These are phyloP conservation scores for Psittacara wagleri DNA, from an alignment of 2,113 vertebrate species.

Conservation along the genomic window DNA sequence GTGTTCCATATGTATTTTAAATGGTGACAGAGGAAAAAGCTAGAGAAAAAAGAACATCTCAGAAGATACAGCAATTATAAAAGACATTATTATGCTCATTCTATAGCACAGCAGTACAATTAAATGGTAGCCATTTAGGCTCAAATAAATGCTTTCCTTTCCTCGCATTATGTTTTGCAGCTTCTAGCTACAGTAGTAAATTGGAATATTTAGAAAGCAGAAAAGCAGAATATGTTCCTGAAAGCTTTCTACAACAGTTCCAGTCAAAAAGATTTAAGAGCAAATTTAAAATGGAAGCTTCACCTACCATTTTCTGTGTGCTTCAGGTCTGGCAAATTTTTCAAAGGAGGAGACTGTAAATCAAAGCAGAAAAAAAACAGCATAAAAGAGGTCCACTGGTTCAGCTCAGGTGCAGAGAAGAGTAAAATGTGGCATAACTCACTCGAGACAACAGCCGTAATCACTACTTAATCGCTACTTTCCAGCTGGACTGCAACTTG, in stretches of 20 bases:
- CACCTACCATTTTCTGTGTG: conserved; percentile 71
- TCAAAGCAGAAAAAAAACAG: background rate
- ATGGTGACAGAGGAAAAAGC: background rate
- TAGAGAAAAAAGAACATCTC: background rate
- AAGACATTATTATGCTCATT: background rate
- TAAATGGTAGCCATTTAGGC: background rate
- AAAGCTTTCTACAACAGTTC: background rate
- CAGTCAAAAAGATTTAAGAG: background rate
- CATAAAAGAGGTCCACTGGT: background rate
- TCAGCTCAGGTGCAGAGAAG: conserved; percentile 7
- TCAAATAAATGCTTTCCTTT: background rate
- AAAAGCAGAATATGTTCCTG: background rate
- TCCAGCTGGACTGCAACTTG: background rate
- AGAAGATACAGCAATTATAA: background rate
- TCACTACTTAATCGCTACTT: background rate
- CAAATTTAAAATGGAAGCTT: background rate
- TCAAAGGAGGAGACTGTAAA: background rate
- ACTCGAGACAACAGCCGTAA: background rate
- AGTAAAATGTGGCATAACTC: background rate
- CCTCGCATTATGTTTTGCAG: background rate
- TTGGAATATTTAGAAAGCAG: background rate
- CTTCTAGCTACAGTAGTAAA: background rate
- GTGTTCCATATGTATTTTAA: background rate
- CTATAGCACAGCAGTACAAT: background rate
- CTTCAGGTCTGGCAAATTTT: background rate